A percentile compares a stretch with the other conserved stretches of the same genome.
Evolutionary conservation across 1,140 invertebrate genomes (phyloP).

Genomic region (Gyrodactylus bullatarudis): DNA sequence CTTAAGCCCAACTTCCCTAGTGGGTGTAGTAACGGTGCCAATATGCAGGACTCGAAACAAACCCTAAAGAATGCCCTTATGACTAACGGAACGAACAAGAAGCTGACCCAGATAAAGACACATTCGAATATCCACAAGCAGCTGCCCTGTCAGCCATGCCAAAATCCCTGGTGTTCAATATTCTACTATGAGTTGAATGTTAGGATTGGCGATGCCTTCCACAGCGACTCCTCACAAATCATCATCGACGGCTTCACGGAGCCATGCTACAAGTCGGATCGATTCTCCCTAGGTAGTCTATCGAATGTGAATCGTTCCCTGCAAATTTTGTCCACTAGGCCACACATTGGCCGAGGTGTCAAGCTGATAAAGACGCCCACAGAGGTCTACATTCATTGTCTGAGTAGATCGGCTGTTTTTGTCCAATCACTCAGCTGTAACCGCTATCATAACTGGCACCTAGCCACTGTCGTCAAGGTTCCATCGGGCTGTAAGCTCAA

Average conservation of each 20-base stretch:
- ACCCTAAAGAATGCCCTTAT: too few species aligned
- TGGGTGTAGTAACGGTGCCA: too few species aligned
- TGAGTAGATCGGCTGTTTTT: conserved; percentile 84
- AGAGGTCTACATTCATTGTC: conserved; percentile 88
- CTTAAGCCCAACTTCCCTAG: too few species aligned
- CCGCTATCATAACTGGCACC: conserved; percentile 88
- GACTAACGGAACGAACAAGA: too few species aligned
- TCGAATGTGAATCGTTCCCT: conserved; percentile 73
- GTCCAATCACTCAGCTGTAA: conserved; percentile 96
- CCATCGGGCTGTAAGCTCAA: conserved; percentile 58
- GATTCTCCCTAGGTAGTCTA: conserved; percentile 60
- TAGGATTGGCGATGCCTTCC: conserved; percentile 22
- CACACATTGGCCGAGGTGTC: conserved; percentile 57
- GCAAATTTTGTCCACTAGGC: conserved; percentile 53
- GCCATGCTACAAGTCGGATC: conserved; percentile 26
- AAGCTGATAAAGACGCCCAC: conserved; percentile 59
- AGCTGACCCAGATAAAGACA: too few species aligned
- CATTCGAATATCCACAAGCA: too few species aligned
- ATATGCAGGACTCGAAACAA: too few species aligned
- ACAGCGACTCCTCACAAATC: neutral
- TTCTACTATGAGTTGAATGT: conserved; percentile 80
- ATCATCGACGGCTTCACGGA: conserved; percentile 22
- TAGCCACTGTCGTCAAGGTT: conserved; percentile 40
- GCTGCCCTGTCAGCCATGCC: neutral
- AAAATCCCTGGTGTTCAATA: conserved; percentile 49